Evolutionary conservation across 2,888 invertebrate species (phyloP), one percentile per base, ranked within the genome.

Genomic region (Rhimphoctona megacephalus): DNA sequence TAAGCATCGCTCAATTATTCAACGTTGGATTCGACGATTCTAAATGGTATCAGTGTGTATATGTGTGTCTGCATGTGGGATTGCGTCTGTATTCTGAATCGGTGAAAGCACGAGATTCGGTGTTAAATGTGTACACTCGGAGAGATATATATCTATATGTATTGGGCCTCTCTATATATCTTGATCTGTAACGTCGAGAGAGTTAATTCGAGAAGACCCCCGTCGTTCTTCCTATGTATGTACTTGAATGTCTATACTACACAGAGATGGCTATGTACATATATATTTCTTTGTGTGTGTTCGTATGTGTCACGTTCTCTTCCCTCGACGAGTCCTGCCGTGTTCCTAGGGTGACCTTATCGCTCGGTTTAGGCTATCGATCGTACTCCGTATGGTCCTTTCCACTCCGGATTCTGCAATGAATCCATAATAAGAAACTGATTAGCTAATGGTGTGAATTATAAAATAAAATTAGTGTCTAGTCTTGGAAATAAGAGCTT

Each of bases 131-230:
- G 66, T 79, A 72, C 49, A 30, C n/a, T 43, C 54, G 6, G n/a
- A 30, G 57, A 30, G 43, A 64, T 67, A 30, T 81, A 77, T 70
- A 73, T 73, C 49, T 43, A 43, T 72, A 57, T 81, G 74, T 52
- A 69, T 73, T 33, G 77, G 69, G 30, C 49, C 43, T 46, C 43
- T 46, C 64, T 79, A 79, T 83, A 85, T 83, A 86, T 86, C 86
- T 83, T 86, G 86, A 86, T 83, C 77, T 83, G 86, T 81, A 78
- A 86, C 81, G 77, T 86, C 77, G 83, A 80, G 80, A 83, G 83
- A 83, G 86, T 86, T 86, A 86, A 86, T 83, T 86, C 83, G 83
- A 80, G 81, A 86, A 86, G 86, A 86, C 67, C 73, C 77, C 46
- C 74, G 73, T 49, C 73, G 73, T 67, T 79, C 77, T 36, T 69